phyloP scores from a whole-genome alignment of 1,140 invertebrate species.

The Stenopsyche tienmushanensis region DNA sequence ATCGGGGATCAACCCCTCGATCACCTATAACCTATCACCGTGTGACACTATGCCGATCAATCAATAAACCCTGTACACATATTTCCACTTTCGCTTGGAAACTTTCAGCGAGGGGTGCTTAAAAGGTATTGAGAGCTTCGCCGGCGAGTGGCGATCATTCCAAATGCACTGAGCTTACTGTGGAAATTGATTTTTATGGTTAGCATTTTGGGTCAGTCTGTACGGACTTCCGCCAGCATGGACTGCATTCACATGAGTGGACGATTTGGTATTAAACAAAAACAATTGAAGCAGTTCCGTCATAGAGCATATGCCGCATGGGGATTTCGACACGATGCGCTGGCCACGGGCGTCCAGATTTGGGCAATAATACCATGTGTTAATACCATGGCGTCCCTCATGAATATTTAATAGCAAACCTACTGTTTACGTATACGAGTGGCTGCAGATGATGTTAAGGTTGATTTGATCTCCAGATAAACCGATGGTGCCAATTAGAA shows the following conservation, averaged over 20 bases:
- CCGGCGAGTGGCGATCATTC: too few species aligned
- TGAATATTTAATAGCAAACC: constrained; percentile 1
- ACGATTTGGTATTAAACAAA: background rate
- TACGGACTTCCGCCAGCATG: background rate
- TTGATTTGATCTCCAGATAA: background rate
- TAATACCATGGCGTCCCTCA: background rate
- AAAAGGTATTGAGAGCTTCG: too few species aligned
- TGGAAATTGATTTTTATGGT: too few species aligned
- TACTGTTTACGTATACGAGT: background rate
- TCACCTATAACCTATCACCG: too few species aligned
- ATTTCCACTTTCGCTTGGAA: too few species aligned
- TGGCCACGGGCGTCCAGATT: background rate
- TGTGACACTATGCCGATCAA: too few species aligned
- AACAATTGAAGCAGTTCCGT: background rate
- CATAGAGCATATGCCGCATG: background rate
- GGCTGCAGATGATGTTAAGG: background rate
- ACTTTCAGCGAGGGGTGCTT: too few species aligned
- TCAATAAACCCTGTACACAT: too few species aligned
- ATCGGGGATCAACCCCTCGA: background rate
- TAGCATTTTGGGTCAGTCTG: too few species aligned
- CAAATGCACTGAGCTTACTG: too few species aligned
- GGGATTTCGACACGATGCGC: background rate
- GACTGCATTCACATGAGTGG: background rate
- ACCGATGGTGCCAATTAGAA: too few species aligned
- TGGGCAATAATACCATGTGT: background rate